Percentiles rank a stretch among this genome's conserved stretches.
phyloP scores from a whole-genome alignment of 2,113 vertebrate genomes.

The Apteryx owenii region DNA sequence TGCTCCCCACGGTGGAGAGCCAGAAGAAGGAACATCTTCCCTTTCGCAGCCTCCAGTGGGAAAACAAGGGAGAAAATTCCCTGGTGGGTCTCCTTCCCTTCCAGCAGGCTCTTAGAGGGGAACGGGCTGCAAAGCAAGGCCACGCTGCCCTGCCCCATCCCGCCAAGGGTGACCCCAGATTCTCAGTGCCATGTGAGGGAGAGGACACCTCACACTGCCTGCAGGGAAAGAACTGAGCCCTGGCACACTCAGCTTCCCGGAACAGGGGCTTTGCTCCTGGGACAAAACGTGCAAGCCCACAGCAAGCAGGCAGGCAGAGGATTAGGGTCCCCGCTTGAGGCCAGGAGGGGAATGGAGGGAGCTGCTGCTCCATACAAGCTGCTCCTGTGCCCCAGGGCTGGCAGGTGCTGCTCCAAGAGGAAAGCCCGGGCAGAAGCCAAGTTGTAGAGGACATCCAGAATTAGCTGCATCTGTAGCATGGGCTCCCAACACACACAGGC shows the following conservation, averaged over 20 bases:
- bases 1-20: neutral
- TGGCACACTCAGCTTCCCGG: fast-evolving
- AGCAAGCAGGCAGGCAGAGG: neutral
- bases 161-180: neutral
- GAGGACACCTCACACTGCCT: fast-evolving
- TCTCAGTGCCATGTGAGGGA: fast-evolving
- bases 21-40: neutral
- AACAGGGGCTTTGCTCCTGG: no score
- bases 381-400: neutral
- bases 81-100: neutral
- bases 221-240: fast-evolving
- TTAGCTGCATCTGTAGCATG: neutral
- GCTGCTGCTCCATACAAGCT: fast-evolving
- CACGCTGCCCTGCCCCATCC: fast-evolving
- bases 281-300: neutral
- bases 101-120: neutral
- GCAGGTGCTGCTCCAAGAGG: neutral
- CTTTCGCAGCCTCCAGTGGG: neutral
- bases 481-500: no score
- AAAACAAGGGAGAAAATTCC: neutral
- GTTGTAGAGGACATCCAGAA: no score
- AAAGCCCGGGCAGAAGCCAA: neutral
- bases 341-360: neutral
- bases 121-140: neutral
- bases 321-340: neutral